These are phyloP conservation scores for Halichoeres trimaculatus DNA, from an alignment of 2,113 vertebrate species.

Conservation along the genomic window DNA sequence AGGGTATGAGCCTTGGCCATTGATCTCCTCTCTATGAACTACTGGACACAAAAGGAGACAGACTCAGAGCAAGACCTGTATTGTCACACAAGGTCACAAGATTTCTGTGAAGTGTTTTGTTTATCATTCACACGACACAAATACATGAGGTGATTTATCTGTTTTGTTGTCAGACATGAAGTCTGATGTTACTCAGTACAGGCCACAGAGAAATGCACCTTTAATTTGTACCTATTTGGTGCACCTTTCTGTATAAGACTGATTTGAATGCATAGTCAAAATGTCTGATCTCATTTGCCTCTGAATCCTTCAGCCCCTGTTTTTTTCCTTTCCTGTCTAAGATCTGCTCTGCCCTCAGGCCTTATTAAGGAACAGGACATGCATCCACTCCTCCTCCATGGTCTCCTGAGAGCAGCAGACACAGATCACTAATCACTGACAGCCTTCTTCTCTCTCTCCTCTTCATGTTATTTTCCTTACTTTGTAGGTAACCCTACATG, in stretches of 20 bases:
- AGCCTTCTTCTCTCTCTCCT: constrained; percentile 24
- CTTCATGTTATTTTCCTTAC: constrained; percentile 4
- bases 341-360: constrained; percentile 43
- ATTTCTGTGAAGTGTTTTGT: constrained; percentile 48
- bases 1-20: constrained; percentile 59
- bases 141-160: neutral
- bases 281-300: neutral
- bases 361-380: constrained; percentile 60
- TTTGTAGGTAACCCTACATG: neutral
- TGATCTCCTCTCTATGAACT: constrained; percentile 64
- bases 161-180: neutral
- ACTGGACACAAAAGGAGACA: constrained; percentile 46
- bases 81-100: constrained; percentile 59
- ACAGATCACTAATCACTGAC: constrained; percentile 57
- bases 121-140: neutral
- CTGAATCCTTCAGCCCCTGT: constrained; percentile 4
- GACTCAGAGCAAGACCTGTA: constrained; percentile 31
- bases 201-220: neutral
- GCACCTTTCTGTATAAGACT: neutral
- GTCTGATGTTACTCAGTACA: neutral
- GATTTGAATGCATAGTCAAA: constrained; percentile 18
- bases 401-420: constrained; percentile 45
- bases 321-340: constrained; percentile 1
- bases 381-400: constrained; percentile 43
- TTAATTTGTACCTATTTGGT: constrained; percentile 3